A percentile compares a stretch with the other conserved stretches of the same genome.
These are phyloP conservation scores for Panorpa germanica DNA, from an alignment of 2,888 invertebrate species.

Conservation along the genomic window DNA sequence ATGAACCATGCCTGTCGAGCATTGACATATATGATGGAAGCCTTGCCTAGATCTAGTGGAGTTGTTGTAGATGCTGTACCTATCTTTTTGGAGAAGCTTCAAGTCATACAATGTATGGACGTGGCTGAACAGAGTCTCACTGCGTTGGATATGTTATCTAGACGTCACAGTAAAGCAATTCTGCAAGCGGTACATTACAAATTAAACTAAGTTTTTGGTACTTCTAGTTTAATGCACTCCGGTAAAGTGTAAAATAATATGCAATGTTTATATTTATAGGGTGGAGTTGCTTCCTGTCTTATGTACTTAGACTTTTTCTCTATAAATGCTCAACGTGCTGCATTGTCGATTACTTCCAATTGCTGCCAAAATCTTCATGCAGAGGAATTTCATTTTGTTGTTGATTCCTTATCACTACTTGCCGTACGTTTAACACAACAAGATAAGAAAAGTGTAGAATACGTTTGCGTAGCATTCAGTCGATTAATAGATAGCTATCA, in stretches of 20 bases:
- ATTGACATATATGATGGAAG: constrained; percentile 98
- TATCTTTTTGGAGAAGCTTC: constrained; percentile 88
- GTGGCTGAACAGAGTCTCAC: constrained; percentile 97
- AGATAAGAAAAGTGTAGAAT: constrained; percentile 96
- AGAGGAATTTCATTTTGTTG: constrained; percentile 87
- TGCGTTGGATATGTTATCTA: constrained; percentile 90
- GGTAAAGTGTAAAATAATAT: constrained; percentile 2
- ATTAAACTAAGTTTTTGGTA: constrained; percentile 5
- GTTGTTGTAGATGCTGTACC: constrained; percentile 96
- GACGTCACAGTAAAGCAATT: constrained; percentile 91
- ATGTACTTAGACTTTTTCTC: constrained; percentile 98
- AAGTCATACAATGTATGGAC: constrained; percentile 98
- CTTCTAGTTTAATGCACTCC: constrained; percentile 1
- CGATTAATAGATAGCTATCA: constrained; percentile 94
- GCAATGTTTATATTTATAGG: constrained; percentile 29
- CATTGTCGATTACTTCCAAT: constrained; percentile 91
- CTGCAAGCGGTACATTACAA: constrained; percentile 53
- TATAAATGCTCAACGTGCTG: constrained; percentile 91
- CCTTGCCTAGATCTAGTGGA: constrained; percentile 86
- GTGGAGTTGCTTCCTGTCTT: constrained; percentile 89
- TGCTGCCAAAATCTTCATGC: constrained; percentile 87
- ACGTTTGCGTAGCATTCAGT: constrained; percentile 90
- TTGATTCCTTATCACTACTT: constrained; percentile 70
- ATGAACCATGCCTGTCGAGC: constrained; percentile 99
- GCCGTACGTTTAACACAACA: constrained; percentile 65